Percentiles rank a stretch among this genome's conserved stretches.
These are phyloP conservation scores for Berghia stephanieae DNA, from an alignment of 1,140 invertebrate species.

Conservation along the genomic window DNA sequence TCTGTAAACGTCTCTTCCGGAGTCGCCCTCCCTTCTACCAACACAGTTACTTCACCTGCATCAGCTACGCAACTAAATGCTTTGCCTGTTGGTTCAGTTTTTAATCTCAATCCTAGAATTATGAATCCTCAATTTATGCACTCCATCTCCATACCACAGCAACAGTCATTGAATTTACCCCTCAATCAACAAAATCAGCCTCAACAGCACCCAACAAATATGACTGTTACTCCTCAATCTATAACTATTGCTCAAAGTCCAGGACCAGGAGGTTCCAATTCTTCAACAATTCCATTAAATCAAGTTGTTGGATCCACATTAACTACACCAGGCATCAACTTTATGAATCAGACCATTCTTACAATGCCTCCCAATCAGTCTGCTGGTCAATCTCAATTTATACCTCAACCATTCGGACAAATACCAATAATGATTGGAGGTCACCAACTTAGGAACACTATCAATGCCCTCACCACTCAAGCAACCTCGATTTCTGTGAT, in stretches of 20 bases:
- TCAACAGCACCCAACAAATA: conserved; percentile 14
- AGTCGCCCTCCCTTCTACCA: too few relatives aligned
- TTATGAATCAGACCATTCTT: conserved; percentile 36
- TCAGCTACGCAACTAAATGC: conserved; percentile 21
- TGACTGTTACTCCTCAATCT: conserved; percentile 12
- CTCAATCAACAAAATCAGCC: conserved; percentile 16
- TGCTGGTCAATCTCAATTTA: conserved; percentile 29
- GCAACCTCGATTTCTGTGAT: background rate
- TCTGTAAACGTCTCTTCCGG: too few relatives aligned
- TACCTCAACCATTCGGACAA: conserved; percentile 34
- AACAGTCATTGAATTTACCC: conserved; percentile 31
- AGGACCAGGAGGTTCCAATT: too few relatives aligned
- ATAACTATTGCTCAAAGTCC: conserved; percentile 23
- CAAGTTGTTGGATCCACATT: conserved; percentile 30
- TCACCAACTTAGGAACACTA: conserved; percentile 37
- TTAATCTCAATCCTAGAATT: conserved; percentile 6
- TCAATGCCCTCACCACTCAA: conserved; percentile 28
- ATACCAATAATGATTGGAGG: conserved; percentile 39
- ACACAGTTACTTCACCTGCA: background rate
- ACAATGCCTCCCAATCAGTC: too few relatives aligned
- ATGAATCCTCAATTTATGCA: conserved; percentile 37
- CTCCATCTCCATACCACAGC: conserved; percentile 37
- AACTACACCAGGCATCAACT: conserved; percentile 8
- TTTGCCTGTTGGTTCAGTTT: conserved; percentile 18
- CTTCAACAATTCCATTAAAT: conserved; percentile 27